Base-by-base conservation (phyloP, 2,797 vertebrate species). In the Dicrostonyx torquatus region DNA sequence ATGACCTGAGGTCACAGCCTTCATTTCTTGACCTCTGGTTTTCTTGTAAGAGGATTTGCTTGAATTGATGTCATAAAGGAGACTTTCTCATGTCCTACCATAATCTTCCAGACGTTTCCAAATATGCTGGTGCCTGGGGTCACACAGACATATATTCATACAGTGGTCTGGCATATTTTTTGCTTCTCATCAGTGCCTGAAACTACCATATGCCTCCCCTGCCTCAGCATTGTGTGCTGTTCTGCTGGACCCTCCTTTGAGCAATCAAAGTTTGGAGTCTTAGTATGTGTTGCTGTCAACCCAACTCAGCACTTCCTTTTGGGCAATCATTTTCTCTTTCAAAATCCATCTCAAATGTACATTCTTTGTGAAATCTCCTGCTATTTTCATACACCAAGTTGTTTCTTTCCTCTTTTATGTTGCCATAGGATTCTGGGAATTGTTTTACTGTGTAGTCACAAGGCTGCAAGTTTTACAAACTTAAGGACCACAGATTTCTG, bases 41-140 rank as follows among this genome's bases (percentile, higher is more conserved):
- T 89, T 94, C 73, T 93, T 89, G 7, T 90, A 72, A 95, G 43
- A 60, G 34, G 82, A 76, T 95, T 95, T 58, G 24, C 75, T 94
- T 93, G 37, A 40, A 95, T 20, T 87, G 76, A 83, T 4, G 18
- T 91, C 48, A 77, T 77, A 80, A 86, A 92, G 53, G 17, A 90
- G 60, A 90, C 14, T 77, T 31, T 84, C 43, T 96, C 53, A 96
- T 78, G 70, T 13, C 37, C 60, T 70, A 62, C 15, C 6, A n/a
- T 34, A 84, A 96, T 86, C 9, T 18, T 89, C 43, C 58, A 62
- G 75, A 92, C 92, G 26, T 87, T 94, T 95, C 55, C 13, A 87
- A 93, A 92, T 53, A 73, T 89, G 22, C 24, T 77, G 75, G 75
- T 94, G 17, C 43, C n/a, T 91, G n/a, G 84, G 64, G 15, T 93